phyloP scores from a whole-genome alignment of 1,140 invertebrate genomes.

The Holotrichia oblita region DNA sequence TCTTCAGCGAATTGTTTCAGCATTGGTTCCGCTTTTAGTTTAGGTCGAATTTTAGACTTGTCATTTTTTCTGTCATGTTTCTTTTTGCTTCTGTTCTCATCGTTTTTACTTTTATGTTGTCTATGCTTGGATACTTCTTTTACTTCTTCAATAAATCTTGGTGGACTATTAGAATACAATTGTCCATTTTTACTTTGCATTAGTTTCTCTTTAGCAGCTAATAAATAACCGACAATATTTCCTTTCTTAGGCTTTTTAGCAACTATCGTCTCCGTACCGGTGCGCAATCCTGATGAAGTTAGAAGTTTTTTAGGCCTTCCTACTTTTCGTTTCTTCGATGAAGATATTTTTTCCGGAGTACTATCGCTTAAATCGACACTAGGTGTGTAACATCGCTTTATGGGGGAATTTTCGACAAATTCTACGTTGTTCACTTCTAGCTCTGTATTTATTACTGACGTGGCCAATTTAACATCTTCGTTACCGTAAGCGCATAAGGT shows the following conservation, averaged over 20 bases:
- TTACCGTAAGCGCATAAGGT: conserved; percentile 52
- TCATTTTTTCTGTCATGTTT: conserved; percentile 1
- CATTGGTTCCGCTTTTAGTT: conserved; percentile 74
- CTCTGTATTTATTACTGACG: neutral
- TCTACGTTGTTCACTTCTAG: conserved; percentile 23
- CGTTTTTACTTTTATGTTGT: conserved; percentile 50
- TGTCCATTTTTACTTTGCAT: conserved; percentile 64
- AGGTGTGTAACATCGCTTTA: conserved; percentile 15
- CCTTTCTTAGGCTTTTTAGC: conserved; percentile 79
- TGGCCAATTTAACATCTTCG: neutral
- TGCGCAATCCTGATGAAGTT: conserved; percentile 68
- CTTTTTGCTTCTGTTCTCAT: conserved; percentile 51
- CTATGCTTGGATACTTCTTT: conserved; percentile 43
- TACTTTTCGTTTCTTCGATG: conserved; percentile 84
- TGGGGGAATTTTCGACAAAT: neutral
- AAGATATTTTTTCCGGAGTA: conserved; percentile 61
- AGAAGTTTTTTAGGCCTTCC: conserved; percentile 80
- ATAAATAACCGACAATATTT: conserved; percentile 70
- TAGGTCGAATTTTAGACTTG: conserved; percentile 70
- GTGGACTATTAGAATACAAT: conserved; percentile 65
- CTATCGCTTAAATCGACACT: conserved; percentile 40
- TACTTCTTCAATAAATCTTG: conserved; percentile 59
- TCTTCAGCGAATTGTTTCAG: conserved; percentile 68
- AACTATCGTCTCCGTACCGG: conserved; percentile 79
- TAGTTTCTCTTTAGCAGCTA: conserved; percentile 70